Evolutionary conservation across 1,140 invertebrate species (phyloP).

Genomic region (Gryllus bimaculatus): DNA sequence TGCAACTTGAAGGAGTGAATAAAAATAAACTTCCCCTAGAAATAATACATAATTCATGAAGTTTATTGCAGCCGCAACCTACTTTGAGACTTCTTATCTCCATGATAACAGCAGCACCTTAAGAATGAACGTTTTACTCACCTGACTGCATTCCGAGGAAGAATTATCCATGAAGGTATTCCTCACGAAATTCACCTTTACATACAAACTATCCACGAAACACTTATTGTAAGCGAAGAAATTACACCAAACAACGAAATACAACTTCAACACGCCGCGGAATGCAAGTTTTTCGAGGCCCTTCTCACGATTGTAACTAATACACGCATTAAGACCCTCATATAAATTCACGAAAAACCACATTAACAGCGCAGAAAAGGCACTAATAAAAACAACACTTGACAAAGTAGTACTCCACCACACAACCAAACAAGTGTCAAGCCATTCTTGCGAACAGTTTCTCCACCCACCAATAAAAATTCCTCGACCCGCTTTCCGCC

Average conservation of each 20-base stretch:
- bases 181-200: neutral
- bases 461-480: constrained; percentile 4
- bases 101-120: neutral
- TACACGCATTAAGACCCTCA: neutral
- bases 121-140: neutral
- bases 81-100: neutral
- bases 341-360: neutral
- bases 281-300: neutral
- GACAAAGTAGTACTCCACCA: neutral
- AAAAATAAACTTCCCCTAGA: neutral
- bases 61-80: neutral
- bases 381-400: neutral
- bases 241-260: neutral
- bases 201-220: neutral
- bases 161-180: constrained; percentile 1
- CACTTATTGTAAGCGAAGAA: neutral
- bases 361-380: neutral
- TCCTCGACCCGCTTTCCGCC: neutral
- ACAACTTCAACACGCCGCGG: neutral
- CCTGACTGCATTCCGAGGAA: neutral
- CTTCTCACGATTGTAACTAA: neutral
- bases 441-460: neutral
- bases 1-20: neutral
- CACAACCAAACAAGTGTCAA: constrained; percentile 3
- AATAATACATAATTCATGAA: neutral